Conservation (phyloP, 2,888 invertebrate genomes). For the Drosophila formosana region DNA sequence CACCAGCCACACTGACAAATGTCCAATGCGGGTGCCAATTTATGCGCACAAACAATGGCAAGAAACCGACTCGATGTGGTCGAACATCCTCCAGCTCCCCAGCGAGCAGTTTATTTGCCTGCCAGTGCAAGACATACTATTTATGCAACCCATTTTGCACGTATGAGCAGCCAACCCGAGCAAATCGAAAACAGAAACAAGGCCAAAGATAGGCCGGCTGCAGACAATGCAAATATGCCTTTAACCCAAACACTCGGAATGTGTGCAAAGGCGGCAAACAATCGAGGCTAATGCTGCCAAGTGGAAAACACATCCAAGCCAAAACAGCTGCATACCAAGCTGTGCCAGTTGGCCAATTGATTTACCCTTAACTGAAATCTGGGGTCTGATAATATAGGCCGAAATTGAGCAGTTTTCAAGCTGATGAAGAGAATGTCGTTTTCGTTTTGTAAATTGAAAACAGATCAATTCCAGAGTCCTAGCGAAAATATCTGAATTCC, state of each 20-base stretch:
- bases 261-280: constrained; percentile 19
- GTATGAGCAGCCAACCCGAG: constrained; percentile 26
- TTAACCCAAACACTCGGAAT: constrained; percentile 7
- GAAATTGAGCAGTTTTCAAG: neutral
- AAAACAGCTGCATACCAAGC: constrained; percentile 3
- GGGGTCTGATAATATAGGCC: neutral
- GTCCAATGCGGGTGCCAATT: constrained; percentile 35
- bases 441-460: neutral
- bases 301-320: neutral
- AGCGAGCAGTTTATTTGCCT: constrained; percentile 40
- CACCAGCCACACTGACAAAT: constrained; percentile 44
- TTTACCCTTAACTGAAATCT: neutral
- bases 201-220: constrained; percentile 2
- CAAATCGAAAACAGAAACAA: constrained; percentile 25
- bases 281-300: constrained; percentile 12
- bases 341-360: neutral
- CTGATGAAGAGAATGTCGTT: neutral
- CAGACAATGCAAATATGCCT: constrained; percentile 36
- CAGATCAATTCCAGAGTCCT: neutral
- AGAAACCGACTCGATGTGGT: constrained; percentile 14
- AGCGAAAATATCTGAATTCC: neutral
- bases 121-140: constrained; percentile 22
- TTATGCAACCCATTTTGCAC: constrained; percentile 37
- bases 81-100: constrained; percentile 3
- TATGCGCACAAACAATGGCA: constrained; percentile 42